These are phyloP conservation scores for Phrynocephalus vlangalii DNA, from an alignment of 2,797 vertebrate genomes.

Conservation along the genomic window DNA sequence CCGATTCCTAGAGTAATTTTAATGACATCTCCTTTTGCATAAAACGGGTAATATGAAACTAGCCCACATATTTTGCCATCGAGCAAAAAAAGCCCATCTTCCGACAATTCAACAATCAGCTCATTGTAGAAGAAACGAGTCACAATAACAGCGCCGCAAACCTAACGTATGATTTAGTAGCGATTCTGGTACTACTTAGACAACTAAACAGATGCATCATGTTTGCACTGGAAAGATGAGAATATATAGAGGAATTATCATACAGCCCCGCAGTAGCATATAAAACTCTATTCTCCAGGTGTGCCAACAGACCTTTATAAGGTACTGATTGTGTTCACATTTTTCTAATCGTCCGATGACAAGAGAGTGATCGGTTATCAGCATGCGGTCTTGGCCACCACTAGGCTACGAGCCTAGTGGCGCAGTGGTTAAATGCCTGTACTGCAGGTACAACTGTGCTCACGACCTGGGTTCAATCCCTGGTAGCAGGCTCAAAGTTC, in stretches of 20 bases:
- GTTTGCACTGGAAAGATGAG: constrained; percentile 22
- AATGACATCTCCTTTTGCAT: constrained; percentile 31
- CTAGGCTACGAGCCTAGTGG: too few relatives aligned
- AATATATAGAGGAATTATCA: background rate
- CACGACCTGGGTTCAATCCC: too few relatives aligned
- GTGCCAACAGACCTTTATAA: background rate
- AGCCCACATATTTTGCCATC: constrained; percentile 4
- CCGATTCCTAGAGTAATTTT: constrained; percentile 35
- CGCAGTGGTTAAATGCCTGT: too few relatives aligned
- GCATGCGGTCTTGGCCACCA: too few relatives aligned
- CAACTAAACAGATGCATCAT: background rate
- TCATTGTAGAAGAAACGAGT: constrained; percentile 37
- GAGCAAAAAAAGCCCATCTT: constrained; percentile 38
- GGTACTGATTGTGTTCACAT: too few relatives aligned
- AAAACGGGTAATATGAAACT: constrained; percentile 32
- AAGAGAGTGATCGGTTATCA: too few relatives aligned
- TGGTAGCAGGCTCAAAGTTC: too few relatives aligned
- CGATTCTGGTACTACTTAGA: background rate
- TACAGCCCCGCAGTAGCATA: background rate
- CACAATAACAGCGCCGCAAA: constrained; percentile 10
- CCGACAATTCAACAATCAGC: constrained; percentile 45
- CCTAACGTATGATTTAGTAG: constrained; percentile 3
- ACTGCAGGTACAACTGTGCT: too few relatives aligned
- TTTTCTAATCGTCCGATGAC: too few relatives aligned
- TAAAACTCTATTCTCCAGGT: background rate